These are phyloP conservation scores for Vespertilio murinus DNA, from an alignment of 2,797 vertebrate genomes.

Conservation along the genomic window DNA sequence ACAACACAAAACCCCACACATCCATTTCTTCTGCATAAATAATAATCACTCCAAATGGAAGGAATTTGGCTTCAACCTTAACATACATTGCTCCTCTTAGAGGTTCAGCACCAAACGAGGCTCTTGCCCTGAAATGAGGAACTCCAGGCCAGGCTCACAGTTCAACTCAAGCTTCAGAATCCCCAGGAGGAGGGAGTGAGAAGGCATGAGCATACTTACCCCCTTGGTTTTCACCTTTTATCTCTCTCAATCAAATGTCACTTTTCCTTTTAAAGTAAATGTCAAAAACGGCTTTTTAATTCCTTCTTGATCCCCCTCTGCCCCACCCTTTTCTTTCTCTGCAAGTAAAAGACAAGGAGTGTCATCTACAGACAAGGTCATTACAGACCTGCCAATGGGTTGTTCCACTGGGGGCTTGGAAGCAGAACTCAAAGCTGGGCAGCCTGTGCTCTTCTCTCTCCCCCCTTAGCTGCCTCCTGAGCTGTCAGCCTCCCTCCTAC, in stretches of 20 bases:
- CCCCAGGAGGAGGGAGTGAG: background rate
- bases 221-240: background rate
- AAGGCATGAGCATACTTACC: background rate
- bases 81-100: background rate
- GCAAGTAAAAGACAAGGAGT: background rate
- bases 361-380: background rate
- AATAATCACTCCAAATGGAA: background rate
- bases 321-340: background rate
- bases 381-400: background rate
- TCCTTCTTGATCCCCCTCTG: background rate
- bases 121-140: background rate
- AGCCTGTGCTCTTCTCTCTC: background rate
- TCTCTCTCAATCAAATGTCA: background rate
- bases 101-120: background rate
- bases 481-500: background rate
- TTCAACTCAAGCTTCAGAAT: background rate
- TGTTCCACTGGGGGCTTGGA: background rate
- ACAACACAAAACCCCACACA: background rate
- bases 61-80: background rate
- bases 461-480: background rate
- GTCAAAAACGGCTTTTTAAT: background rate
- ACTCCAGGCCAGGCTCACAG: background rate
- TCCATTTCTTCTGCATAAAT: slow-evolving; percentile 13
- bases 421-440: background rate
- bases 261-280: slow-evolving; percentile 27